phyloP scores from a whole-genome alignment of 2,113 vertebrate genomes.

The Heteronetta atricapilla region DNA sequence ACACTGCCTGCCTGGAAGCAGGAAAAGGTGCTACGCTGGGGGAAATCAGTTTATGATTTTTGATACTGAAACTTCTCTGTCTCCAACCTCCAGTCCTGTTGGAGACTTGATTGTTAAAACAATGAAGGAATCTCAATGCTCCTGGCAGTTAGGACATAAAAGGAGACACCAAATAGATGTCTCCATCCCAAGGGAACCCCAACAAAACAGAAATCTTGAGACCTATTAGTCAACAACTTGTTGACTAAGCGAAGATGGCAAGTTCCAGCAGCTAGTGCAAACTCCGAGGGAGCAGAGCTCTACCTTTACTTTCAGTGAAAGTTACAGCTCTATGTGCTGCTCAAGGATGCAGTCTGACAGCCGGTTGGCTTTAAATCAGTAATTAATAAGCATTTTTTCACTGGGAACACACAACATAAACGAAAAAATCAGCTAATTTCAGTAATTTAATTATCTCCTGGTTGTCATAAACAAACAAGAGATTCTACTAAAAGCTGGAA shows the following conservation, averaged over 20 bases:
- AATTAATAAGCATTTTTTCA: not conserved
- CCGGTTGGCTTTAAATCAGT: not conserved
- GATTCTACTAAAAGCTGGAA: conserved; percentile 49
- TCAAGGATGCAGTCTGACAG: not conserved
- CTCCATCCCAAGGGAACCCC: not conserved
- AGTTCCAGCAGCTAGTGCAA: not conserved
- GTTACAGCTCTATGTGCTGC: not conserved
- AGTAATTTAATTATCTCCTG: conserved; percentile 21
- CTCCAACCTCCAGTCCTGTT: not conserved
- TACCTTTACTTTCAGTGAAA: conserved; percentile 1
- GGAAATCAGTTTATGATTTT: not conserved
- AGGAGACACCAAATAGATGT: not conserved
- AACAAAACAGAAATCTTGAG: not conserved
- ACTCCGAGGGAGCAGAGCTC: not conserved
- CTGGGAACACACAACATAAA: not conserved
- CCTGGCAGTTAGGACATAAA: not conserved
- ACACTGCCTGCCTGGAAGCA: not conserved
- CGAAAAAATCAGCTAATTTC: not conserved
- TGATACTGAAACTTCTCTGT: not conserved
- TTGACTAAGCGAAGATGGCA: not conserved
- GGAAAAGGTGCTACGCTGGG: not conserved
- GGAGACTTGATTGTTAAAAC: not conserved
- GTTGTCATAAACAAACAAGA: conserved; percentile 50
- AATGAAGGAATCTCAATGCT: not conserved
- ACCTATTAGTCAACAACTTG: not conserved